phyloP scores from a whole-genome alignment of 1,140 invertebrate species.

The Coptotermes formosanus region DNA sequence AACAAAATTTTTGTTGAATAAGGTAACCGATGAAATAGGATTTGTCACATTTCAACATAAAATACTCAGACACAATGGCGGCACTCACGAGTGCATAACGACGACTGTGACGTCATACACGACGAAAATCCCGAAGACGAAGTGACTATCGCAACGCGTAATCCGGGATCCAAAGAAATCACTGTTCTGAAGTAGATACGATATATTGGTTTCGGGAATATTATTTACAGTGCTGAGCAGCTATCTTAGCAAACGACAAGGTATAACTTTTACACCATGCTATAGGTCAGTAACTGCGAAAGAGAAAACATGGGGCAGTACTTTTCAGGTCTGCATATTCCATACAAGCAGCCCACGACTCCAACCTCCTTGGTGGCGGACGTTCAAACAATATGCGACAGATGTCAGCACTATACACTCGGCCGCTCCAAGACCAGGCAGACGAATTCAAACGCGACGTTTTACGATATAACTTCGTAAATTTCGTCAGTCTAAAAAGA shows the following conservation, averaged over 20 bases:
- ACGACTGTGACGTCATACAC: slow-evolving; percentile 44
- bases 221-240: too few species aligned
- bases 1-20: slow-evolving; percentile 29
- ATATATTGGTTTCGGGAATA: background rate
- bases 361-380: background rate
- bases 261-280: background rate
- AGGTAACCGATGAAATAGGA: slow-evolving; percentile 36
- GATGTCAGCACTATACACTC: background rate
- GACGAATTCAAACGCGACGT: background rate
- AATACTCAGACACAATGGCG: slow-evolving; percentile 42
- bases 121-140: slow-evolving; percentile 1
- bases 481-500: too few species aligned
- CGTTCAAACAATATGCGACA: background rate
- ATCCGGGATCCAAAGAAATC: background rate
- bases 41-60: slow-evolving; percentile 38
- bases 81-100: slow-evolving; percentile 43
- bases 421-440: background rate
- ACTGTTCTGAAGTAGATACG: background rate
- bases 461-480: background rate
- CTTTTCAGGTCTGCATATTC: background rate
- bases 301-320: background rate
- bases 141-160: slow-evolving; percentile 21
- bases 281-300: background rate
- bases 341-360: background rate
- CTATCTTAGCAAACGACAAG: too few species aligned